phyloP scores from a whole-genome alignment of 1,140 invertebrate genomes.

The Drosophila sechellia region DNA sequence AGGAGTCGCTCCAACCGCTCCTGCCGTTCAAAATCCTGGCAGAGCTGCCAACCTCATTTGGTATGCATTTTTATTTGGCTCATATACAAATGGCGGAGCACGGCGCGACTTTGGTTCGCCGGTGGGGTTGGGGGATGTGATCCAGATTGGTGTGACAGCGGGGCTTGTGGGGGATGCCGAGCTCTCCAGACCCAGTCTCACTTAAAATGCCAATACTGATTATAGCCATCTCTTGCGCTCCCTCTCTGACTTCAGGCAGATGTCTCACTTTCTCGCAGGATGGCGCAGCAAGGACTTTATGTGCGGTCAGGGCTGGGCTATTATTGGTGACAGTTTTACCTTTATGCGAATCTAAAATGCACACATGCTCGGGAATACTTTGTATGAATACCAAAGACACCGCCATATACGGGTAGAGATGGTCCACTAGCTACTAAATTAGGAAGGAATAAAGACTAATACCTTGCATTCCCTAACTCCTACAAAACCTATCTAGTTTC shows the following conservation, averaged over 20 bases:
- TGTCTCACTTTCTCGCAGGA: conserved; percentile 26
- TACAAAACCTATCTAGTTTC: background rate
- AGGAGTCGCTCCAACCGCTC: conserved; percentile 6
- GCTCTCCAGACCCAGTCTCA: conserved; percentile 58
- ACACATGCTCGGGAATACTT: conserved; percentile 26
- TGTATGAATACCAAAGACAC: background rate
- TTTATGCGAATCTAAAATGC: conserved; percentile 66
- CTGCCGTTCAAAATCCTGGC: conserved; percentile 16
- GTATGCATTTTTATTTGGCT: conserved; percentile 83
- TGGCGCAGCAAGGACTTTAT: conserved; percentile 59
- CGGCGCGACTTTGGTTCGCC: conserved; percentile 42
- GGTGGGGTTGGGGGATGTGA: conserved; percentile 5
- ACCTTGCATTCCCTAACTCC: no score
- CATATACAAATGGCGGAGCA: conserved; percentile 76
- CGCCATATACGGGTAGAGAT: background rate
- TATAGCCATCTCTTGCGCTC: conserved; percentile 36
- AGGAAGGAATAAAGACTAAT: no score
- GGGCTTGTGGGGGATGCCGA: background rate
- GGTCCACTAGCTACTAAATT: background rate
- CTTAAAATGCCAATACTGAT: conserved; percentile 81
- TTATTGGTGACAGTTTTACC: conserved; percentile 81
- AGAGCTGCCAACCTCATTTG: conserved; percentile 61
- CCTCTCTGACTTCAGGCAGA: background rate
- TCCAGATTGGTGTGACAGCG: conserved; percentile 19
- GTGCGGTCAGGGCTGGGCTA: conserved; percentile 69